These are phyloP conservation scores for Beris chalybata DNA, from an alignment of 2,888 invertebrate genomes.

Conservation along the genomic window DNA sequence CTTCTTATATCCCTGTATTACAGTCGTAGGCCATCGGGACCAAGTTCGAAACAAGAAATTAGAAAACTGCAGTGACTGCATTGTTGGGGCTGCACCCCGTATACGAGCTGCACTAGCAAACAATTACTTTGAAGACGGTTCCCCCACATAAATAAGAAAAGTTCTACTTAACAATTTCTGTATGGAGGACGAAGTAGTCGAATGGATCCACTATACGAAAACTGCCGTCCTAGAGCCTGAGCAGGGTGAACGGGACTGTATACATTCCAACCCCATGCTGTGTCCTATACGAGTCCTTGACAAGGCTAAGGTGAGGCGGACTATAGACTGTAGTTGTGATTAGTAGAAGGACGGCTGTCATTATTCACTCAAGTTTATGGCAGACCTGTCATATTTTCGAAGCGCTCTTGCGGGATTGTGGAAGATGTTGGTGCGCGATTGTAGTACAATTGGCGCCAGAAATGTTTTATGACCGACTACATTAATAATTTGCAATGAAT, in stretches of 20 bases:
- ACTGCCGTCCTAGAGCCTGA: not conserved
- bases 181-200: not conserved
- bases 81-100: not conserved
- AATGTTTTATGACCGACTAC: too few relatives aligned
- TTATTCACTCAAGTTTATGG: slow-evolving; percentile 8
- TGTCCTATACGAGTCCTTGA: not conserved
- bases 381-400: slow-evolving; percentile 2
- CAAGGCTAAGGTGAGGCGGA: not conserved
- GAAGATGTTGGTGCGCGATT: too few relatives aligned
- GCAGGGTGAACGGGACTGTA: not conserved
- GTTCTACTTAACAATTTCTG: not conserved
- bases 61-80: slow-evolving; percentile 11
- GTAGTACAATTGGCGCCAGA: too few relatives aligned
- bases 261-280: not conserved
- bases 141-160: slow-evolving; percentile 4
- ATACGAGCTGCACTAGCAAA: not conserved
- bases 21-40: too few relatives aligned
- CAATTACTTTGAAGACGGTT: not conserved
- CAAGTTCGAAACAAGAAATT: slow-evolving; percentile 5
- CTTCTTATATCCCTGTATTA: too few relatives aligned
- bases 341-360: not conserved
- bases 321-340: not conserved
- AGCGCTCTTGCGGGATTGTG: too few relatives aligned
- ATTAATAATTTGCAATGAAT: not conserved
- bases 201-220: not conserved